A percentile compares a stretch with the other conserved stretches of the same genome.
These are phyloP conservation scores for Galemys pyrenaicus DNA, from an alignment of 2,113 vertebrate genomes.

Conservation along the genomic window DNA sequence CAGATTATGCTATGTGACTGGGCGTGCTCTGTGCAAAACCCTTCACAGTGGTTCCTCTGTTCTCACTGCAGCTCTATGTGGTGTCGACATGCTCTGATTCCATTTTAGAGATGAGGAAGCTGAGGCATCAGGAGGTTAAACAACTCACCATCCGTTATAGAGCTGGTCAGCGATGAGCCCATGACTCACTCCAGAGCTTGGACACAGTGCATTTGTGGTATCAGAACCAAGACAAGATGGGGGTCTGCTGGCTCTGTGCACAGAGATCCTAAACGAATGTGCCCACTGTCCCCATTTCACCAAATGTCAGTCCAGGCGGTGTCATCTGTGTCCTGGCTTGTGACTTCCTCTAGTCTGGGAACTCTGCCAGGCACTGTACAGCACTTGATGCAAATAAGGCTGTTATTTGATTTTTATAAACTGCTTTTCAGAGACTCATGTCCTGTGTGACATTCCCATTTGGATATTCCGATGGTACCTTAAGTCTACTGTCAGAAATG, in stretches of 20 bases:
- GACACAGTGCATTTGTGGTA: not conserved
- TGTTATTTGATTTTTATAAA: conserved; percentile 45
- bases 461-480: conserved; percentile 11
- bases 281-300: not conserved
- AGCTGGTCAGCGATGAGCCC: not conserved
- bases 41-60: not conserved
- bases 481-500: not conserved
- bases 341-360: conserved; percentile 33
- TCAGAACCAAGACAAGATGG: not conserved
- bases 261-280: not conserved
- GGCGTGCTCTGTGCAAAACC: accelerated
- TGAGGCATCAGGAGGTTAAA: not conserved
- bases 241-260: not conserved
- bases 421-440: not conserved
- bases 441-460: not conserved
- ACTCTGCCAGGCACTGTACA: not conserved
- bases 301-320: not conserved
- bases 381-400: conserved; percentile 8
- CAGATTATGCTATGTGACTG: not conserved
- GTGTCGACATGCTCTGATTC: not conserved
- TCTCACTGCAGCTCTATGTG: not conserved
- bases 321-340: not conserved
- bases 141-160: not conserved
- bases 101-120: not conserved
- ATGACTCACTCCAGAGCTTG: not conserved